Base-by-base conservation (phyloP, 2,888 invertebrate genomes). In the Cephus runcator region DNA sequence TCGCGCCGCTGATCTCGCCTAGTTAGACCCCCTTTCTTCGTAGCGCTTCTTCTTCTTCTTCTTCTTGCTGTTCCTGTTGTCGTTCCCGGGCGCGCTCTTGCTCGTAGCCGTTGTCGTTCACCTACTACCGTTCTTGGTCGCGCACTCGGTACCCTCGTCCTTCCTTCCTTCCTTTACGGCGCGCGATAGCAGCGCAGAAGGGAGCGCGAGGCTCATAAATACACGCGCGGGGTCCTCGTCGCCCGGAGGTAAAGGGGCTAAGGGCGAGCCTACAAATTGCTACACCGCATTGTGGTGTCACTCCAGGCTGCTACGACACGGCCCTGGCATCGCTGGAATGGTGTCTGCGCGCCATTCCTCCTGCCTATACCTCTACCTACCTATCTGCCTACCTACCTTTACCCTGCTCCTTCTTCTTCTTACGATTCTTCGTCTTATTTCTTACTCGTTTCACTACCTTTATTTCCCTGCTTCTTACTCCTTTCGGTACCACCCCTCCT, bases 211-310 rank as follows among this genome's bases (percentile, higher is more conserved):
- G 80, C 88, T 88, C 88, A 87, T 88, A 88, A 88, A 88, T 88
- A 88, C 87, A 82, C 79, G 75, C 79, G 34, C 33, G 73, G 34
- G 35, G 79, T 36, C 76, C 80, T 73, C 73, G 78, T 76, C 73
- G 73, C 79, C 73, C 69, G 79, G 82, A 82, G 80, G 80, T 79
- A 75, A 78, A 40, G 77, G 76, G 79, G 81, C 86, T 86, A 88
- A 88, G 87, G 89, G 89, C 89, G 89, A 90, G 90, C 89, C 90
- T 91, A 91, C 91, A 91, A 91, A 91, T 91, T 91, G 91, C 91
- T 91, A 91, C 91, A 91, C 88, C 88, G 91, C 91, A 91, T 91
- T 91, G 91, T 91, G 89, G 90, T 91, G 91, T 91, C 91, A 91
- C 91, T 91, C 90, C 88, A 83, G 87, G 83, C 87, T 88, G 85